Evolutionary conservation across 2,113 vertebrate species (phyloP), one percentile per base, ranked within the genome.

Genomic region (Macheiramphus alcinus): DNA sequence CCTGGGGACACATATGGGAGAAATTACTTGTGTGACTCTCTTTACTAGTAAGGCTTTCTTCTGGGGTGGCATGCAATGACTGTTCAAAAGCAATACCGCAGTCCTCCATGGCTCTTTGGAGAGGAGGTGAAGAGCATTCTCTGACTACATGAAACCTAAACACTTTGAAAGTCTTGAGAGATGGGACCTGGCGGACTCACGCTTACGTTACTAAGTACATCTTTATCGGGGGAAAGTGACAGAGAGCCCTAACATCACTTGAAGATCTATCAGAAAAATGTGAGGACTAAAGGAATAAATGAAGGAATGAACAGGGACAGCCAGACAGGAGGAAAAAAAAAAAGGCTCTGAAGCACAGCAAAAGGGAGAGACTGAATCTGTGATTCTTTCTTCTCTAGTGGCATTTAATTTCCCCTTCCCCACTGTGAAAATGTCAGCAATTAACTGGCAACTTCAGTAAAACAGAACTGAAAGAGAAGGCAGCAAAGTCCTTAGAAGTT

Each of bases 361-460:
- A 87, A 94, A 80, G 48, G 29, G 18, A 88, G 61, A 88, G 48
- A 76, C 13, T 53, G 40, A 96, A 71, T 16, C 32, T 82, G 53
- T 53, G 10, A 58, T 53, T 82, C 62, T 94, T 91, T 85, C 43
- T 93, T 94, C 58, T 76, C 78, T 14, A 38, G 56, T 87, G 71
- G 53, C 70, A 85, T 94, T 94, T 94, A 61, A 89, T 94, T 94
- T 95, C 70, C 63, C 50, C 34, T 96, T 91, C 21, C 84, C 58
- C 13, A 3, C 62, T 16, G 9, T 61, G 70, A 81, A 73, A 90
- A 87, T 87, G 66, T 86, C 86, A 97, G 72, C 92, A 94, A 81
- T 0, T n/a, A 94, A 61, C 65, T 50, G 80, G 56, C 55, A 84
- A 31, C 84, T 82, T 91, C 50, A 93, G 53, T 88, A 72, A 70